Evolutionary conservation across 2,888 invertebrate species (phyloP).

Genomic region (Byasa hedistus): DNA sequence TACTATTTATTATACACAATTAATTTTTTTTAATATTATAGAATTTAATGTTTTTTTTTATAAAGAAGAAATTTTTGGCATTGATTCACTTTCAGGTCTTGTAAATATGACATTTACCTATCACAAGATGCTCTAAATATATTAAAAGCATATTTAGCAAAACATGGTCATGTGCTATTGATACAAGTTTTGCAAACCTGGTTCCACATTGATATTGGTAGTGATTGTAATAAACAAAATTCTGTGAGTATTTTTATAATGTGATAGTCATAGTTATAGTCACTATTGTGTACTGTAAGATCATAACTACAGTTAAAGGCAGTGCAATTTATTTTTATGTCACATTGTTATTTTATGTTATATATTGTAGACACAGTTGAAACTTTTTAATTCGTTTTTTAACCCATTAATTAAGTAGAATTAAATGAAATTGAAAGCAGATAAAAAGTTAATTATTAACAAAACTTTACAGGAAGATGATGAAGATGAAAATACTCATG

Average conservation of each 20-base stretch:
- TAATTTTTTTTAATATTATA: too few species aligned
- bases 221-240: slow-evolving; percentile 63
- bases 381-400: too few species aligned
- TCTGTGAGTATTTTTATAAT: slow-evolving; percentile 48
- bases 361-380: too few species aligned
- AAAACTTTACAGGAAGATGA: slow-evolving; percentile 58
- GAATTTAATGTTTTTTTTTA: neutral
- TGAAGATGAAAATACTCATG: slow-evolving; percentile 52
- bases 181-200: slow-evolving; percentile 84
- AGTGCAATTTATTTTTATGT: too few species aligned
- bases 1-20: neutral
- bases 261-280: too few species aligned
- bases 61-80: neutral
- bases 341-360: too few species aligned
- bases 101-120: slow-evolving; percentile 85
- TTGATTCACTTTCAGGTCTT: slow-evolving; percentile 73
- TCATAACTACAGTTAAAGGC: too few species aligned
- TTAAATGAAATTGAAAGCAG: too few species aligned
- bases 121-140: slow-evolving; percentile 83
- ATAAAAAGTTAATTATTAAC: neutral
- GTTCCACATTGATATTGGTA: slow-evolving; percentile 81
- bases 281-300: too few species aligned
- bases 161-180: slow-evolving; percentile 83
- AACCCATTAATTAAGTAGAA: too few species aligned
- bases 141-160: slow-evolving; percentile 83